Conservation (phyloP, 1,140 invertebrate genomes). For the Drosophila aff. region DNA sequence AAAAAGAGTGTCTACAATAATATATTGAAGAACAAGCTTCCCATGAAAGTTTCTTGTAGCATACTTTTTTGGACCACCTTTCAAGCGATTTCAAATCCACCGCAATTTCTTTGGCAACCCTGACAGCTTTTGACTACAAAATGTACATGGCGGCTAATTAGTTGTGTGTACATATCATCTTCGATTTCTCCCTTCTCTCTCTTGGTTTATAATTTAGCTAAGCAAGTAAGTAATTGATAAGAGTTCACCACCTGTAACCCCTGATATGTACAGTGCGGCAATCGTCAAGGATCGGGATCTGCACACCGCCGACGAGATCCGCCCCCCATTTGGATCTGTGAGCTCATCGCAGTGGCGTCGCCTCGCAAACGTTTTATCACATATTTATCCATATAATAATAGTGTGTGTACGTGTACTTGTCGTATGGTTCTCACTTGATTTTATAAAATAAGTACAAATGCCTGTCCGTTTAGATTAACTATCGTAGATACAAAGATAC, state of each 20-base stretch:
- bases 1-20: background rate
- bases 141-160: slow-evolving; percentile 15
- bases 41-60: background rate
- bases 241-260: slow-evolving; percentile 26
- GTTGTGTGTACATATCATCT: background rate
- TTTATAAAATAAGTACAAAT: slow-evolving; percentile 80
- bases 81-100: background rate
- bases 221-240: slow-evolving; percentile 48
- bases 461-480: slow-evolving; percentile 50
- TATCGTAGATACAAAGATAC: slow-evolving; percentile 67
- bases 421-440: slow-evolving; percentile 38
- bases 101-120: background rate
- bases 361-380: slow-evolving; percentile 64
- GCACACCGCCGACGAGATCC: background rate
- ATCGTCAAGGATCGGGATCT: slow-evolving; percentile 7
- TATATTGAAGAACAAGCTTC: no score
- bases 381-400: slow-evolving; percentile 75
- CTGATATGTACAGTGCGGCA: slow-evolving; percentile 67
- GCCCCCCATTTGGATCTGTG: slow-evolving; percentile 20
- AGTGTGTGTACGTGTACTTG: slow-evolving; percentile 17
- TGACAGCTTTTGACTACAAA: slow-evolving; percentile 7
- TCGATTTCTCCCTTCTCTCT: background rate
- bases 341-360: slow-evolving; percentile 34
- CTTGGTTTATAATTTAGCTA: slow-evolving; percentile 39
- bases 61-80: background rate